phyloP scores from a whole-genome alignment of 2,797 vertebrate species.

The Hoplostethus mediterraneus region DNA sequence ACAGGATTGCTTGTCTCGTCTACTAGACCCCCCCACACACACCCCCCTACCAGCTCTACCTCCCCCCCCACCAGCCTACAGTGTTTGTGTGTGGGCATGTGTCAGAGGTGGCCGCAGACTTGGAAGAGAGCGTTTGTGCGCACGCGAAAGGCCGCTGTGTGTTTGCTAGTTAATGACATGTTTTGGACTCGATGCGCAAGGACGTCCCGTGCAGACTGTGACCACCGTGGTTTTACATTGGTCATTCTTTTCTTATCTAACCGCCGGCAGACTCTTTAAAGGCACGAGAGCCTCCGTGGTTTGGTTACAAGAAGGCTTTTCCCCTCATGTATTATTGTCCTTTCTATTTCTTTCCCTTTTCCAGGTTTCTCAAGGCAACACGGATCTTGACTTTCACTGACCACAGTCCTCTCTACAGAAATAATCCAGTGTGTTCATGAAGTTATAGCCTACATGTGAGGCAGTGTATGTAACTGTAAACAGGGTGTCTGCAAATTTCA shows the following conservation, averaged over 20 bases:
- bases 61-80: constrained; percentile 23
- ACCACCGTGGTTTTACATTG: constrained; percentile 35
- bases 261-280: constrained; percentile 22
- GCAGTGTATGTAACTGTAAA: neutral
- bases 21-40: too few species aligned
- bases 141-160: neutral
- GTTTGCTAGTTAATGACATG: constrained; percentile 7
- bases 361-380: neutral
- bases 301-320: neutral
- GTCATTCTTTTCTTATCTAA: constrained; percentile 10
- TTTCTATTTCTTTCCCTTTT: neutral
- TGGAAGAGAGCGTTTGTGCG: constrained; percentile 22
- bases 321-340: too few species aligned
- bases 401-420: neutral
- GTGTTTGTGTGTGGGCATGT: constrained; percentile 39
- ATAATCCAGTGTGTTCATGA: neutral
- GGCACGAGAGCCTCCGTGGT: neutral
- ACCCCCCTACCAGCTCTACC: neutral
- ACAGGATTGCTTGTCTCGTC: constrained; percentile 68
- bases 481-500: too few species aligned
- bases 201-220: constrained; percentile 36
- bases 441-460: too few species aligned
- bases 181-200: constrained; percentile 35
- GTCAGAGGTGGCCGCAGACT: constrained; percentile 38
- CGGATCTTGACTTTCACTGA: neutral